phyloP scores from a whole-genome alignment of 1,140 invertebrate species.

The Argopecten irradians region DNA sequence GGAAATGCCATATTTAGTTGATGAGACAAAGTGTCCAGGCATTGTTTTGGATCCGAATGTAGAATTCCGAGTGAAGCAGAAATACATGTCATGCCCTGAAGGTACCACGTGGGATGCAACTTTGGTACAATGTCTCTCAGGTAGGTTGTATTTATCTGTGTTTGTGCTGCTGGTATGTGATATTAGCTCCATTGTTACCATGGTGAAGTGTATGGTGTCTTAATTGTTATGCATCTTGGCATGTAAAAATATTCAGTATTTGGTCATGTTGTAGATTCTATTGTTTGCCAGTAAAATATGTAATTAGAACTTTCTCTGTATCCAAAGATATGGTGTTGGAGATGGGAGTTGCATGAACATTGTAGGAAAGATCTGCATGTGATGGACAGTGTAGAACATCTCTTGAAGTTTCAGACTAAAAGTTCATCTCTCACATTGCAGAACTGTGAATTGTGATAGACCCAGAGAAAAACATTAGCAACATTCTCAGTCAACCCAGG shows the following conservation, averaged over 20 bases:
- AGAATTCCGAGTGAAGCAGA: not conserved
- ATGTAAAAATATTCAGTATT: not conserved
- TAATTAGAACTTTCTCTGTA: not conserved
- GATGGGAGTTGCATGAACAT: not conserved
- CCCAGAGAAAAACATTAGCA: no score
- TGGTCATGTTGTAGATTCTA: not conserved
- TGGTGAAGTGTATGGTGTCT: not conserved
- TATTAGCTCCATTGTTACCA: not conserved
- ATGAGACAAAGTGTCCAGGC: not conserved
- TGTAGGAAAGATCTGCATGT: not conserved
- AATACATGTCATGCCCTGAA: not conserved
- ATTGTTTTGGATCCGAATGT: not conserved
- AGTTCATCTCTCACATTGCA: not conserved
- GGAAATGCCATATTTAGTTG: not conserved
- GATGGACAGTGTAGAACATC: not conserved
- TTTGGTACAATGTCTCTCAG: not conserved
- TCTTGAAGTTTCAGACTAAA: not conserved
- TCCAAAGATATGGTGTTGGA: not conserved
- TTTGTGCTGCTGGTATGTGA: not conserved
- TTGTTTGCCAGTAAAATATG: not conserved
- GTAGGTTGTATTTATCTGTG: not conserved
- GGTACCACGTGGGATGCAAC: not conserved
- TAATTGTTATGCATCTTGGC: not conserved
- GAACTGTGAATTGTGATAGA: not conserved
- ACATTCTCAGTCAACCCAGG: no score